Percentiles rank a stretch among this genome's conserved stretches.
Conservation (phyloP, 2,113 vertebrate genomes). For the Plectropomus leopardus region DNA sequence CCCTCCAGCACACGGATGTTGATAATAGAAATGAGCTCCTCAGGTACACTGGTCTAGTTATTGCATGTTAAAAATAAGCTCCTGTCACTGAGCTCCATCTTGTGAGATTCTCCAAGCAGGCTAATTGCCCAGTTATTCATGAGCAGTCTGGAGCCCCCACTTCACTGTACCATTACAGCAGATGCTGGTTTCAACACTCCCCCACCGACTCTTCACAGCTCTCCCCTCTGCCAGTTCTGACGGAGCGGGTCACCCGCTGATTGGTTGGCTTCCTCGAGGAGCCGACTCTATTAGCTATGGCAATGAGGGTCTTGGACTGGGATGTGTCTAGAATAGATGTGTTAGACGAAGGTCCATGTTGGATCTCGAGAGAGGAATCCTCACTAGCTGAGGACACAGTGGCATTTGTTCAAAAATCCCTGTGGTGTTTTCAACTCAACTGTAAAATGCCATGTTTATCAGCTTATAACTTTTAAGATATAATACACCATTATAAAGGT, state of each 20-base stretch:
- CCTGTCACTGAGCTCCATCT: constrained; percentile 50
- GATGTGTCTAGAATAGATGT: constrained; percentile 61
- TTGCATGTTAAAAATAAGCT: constrained; percentile 43
- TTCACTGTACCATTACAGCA: constrained; percentile 54
- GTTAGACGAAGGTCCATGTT: constrained; percentile 15
- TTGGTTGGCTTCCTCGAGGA: constrained; percentile 55
- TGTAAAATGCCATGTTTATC: constrained; percentile 44
- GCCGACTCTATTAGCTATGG: constrained; percentile 69
- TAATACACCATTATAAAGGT: constrained; percentile 36
- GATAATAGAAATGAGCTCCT: constrained; percentile 37
- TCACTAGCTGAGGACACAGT: constrained; percentile 38
- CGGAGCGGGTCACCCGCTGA: constrained; percentile 57
- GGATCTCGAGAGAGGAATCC: constrained; percentile 44
- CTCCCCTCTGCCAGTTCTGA: constrained; percentile 51
- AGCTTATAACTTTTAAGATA: constrained; percentile 31
- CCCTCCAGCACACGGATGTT: background rate
- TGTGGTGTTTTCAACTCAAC: constrained; percentile 33
- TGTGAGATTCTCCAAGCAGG: constrained; percentile 42
- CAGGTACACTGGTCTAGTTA: constrained; percentile 34
- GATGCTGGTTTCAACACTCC: constrained; percentile 45
- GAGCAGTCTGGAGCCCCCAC: constrained; percentile 47
- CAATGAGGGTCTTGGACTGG: constrained; percentile 46
- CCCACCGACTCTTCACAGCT: constrained; percentile 24
- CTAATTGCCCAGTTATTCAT: constrained; percentile 71
- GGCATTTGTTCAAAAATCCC: constrained; percentile 44